Conservation (phyloP, 2,888 invertebrate genomes). For the Glaucopsyche alexis region DNA sequence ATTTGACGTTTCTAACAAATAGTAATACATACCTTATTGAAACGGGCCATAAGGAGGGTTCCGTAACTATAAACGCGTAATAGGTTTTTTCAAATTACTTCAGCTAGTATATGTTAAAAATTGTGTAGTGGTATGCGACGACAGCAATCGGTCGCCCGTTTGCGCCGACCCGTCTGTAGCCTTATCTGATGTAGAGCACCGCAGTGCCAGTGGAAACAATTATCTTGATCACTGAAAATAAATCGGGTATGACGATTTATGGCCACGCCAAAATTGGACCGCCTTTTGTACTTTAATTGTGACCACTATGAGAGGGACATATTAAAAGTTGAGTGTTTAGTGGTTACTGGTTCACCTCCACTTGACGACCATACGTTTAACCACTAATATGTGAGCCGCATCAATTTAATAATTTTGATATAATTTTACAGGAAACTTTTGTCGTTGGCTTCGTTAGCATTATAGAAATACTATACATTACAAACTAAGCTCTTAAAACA, state of each 20-base stretch:
- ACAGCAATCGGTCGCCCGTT: neutral
- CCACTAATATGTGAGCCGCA: neutral
- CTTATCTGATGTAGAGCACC: conserved; percentile 24
- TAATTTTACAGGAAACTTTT: neutral
- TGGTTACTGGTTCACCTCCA: neutral
- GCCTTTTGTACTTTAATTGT: conserved; percentile 7
- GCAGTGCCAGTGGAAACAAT: conserved; percentile 23
- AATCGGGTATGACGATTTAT: conserved; percentile 24
- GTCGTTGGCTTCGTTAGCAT: neutral
- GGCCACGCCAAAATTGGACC: conserved; percentile 3
- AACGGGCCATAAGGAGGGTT: too few species aligned
- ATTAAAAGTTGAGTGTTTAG: neutral
- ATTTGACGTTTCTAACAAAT: too few species aligned
- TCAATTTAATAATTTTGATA: neutral
- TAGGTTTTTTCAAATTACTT: too few species aligned
- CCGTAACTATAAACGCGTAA: too few species aligned
- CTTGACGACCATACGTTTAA: neutral
- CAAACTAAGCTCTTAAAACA: neutral
- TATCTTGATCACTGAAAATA: conserved; percentile 28
- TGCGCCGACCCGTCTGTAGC: neutral
- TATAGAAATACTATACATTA: neutral
- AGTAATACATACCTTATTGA: too few species aligned
- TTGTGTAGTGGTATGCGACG: neutral
- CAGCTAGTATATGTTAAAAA: neutral
- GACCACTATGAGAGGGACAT: neutral